Conservation (phyloP, 2,797 vertebrate species). For the Peromyscus melanophrys region DNA sequence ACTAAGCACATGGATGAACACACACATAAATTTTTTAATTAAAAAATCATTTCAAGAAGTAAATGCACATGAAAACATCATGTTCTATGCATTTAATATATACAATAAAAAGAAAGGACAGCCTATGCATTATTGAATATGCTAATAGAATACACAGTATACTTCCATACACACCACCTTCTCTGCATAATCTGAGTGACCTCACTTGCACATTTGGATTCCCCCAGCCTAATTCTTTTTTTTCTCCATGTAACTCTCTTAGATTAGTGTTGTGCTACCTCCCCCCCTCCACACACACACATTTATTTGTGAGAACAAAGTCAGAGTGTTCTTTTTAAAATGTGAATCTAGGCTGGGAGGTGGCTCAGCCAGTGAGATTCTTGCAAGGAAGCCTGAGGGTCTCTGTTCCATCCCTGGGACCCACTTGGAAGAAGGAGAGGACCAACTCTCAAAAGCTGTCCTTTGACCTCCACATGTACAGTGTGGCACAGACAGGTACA, state of each 20-base stretch:
- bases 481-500: background rate
- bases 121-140: background rate
- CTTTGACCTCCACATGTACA: background rate
- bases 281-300: too few species aligned
- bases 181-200: background rate
- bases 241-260: background rate
- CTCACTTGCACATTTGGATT: background rate
- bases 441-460: too few species aligned
- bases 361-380: background rate
- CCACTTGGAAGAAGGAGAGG: background rate
- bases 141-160: fast-evolving
- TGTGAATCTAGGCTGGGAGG: background rate
- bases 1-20: background rate
- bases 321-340: slow-evolving; percentile 32
- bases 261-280: background rate
- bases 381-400: background rate
- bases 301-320: slow-evolving; percentile 17
- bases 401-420: background rate
- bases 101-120: background rate
- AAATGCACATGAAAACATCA: background rate
- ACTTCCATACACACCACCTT: fast-evolving
- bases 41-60: background rate
- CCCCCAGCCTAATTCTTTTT: background rate
- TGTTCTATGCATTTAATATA: background rate
- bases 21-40: background rate